Evolutionary conservation across 2,888 invertebrate genomes (phyloP), one percentile per base, ranked within the genome.

Genomic region (Dichetophora obliterata): DNA sequence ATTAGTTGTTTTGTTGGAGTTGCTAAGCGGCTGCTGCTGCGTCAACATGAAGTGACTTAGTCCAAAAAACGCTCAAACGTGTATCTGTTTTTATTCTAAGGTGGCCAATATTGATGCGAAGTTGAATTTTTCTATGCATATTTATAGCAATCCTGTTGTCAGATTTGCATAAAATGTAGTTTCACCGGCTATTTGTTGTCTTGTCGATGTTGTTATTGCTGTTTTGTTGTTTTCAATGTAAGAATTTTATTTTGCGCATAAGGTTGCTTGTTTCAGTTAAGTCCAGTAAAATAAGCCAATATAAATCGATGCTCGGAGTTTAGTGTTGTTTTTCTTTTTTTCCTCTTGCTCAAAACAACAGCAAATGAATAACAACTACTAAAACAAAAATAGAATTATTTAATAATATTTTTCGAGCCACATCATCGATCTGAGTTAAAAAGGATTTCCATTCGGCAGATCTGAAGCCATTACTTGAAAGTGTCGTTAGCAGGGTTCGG

Each of bases 81-180:
- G 31, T 31, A 65, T 27, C 66, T 68, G 73, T 74, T 71, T 63
- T 52, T 52, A 59, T 69, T 69, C 52, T 69, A 16, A 50, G 68
- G 11, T 48, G 11, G 8, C 27, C 52, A 52, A 14, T 16, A n/a
- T 43, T 24, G 54, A 57, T 19, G 48, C 69, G 9, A 61, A 69
- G 54, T 69, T 48, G 24, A 54, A 59, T 22, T 65, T 43, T 43
- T 43, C 43, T 73, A n/a, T 75, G 61, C 68, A 19, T 61, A 34
- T 77, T 11, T 22, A 19, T 78, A 80, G 75, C 79, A 66, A 77
- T 76, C 75, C 77, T 80, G 78, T 65, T n/a, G n/a, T n/a, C n/a
- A 78, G 75, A 86, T 86, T 86, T 84, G 82, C 84, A 86, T 86
- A 85, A 85, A 85, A 86, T 86, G 86, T 83, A 82, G 86, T 85